Conservation (phyloP, 2,113 vertebrate genomes). For the Recurvirostra avosetta region DNA sequence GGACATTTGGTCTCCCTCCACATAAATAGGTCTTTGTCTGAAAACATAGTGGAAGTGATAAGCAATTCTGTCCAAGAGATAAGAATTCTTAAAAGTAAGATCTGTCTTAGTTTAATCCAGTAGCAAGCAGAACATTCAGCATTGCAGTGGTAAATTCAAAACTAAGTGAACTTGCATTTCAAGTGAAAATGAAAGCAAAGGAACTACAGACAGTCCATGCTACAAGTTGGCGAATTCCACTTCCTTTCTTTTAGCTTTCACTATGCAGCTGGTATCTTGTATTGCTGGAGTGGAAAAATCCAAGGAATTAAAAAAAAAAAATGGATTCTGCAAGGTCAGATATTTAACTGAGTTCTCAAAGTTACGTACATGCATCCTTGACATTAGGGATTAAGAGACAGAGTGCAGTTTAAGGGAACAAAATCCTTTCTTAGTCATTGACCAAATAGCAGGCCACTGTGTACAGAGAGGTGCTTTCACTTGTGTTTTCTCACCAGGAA, state of each 20-base stretch:
- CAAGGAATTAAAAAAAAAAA: not conserved
- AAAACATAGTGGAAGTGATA: not conserved
- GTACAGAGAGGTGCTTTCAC: not conserved
- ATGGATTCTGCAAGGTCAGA: fast-evolving
- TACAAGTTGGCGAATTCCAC: not conserved
- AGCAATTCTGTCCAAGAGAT: not conserved
- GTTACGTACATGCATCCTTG: not conserved
- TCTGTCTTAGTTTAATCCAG: not conserved
- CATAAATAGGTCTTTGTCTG: not conserved
- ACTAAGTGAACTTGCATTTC: not conserved
- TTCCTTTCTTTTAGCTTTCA: not conserved
- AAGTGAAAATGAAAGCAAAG: not conserved
- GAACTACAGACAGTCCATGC: not conserved
- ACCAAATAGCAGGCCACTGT: not conserved
- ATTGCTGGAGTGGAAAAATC: not conserved
- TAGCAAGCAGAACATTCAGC: not conserved
- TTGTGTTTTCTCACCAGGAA: not conserved
- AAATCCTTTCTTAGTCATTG: not conserved
- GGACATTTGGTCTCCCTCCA: not conserved
- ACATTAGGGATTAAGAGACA: not conserved
- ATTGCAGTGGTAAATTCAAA: not conserved
- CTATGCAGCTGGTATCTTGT: not conserved
- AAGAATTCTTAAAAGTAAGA: not conserved
- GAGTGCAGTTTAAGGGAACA: not conserved
- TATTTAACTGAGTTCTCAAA: not conserved